Conservation (phyloP, 2,888 invertebrate genomes). For the Dasypogon diadema region DNA sequence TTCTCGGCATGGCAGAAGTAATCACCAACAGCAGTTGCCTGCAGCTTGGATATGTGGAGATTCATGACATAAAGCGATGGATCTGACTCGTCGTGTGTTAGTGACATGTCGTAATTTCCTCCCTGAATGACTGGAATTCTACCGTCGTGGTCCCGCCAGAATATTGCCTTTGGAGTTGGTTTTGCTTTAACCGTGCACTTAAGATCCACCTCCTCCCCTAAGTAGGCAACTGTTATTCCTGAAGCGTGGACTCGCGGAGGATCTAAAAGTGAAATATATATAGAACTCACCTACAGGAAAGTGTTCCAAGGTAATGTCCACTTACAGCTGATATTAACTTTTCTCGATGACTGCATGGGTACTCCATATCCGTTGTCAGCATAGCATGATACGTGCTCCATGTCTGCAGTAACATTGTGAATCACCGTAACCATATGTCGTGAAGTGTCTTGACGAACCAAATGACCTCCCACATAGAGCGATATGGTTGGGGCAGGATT, state of each 20-base stretch:
- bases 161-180: conserved; percentile 83
- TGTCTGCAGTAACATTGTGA: conserved; percentile 85
- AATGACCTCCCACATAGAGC: conserved; percentile 77
- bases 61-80: conserved; percentile 80
- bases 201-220: conserved; percentile 81
- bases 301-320: neutral
- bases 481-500: conserved; percentile 88
- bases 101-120: conserved; percentile 78
- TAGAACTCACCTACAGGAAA: neutral
- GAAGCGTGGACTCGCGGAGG: conserved; percentile 82
- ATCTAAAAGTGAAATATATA: conserved; percentile 70
- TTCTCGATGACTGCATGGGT: conserved; percentile 85
- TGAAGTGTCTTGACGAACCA: conserved; percentile 86
- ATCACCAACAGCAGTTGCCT: conserved; percentile 79
- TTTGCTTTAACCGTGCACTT: conserved; percentile 84
- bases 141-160: conserved; percentile 83
- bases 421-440: conserved; percentile 90
- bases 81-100: conserved; percentile 74
- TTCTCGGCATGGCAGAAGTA: conserved; percentile 90
- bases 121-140: conserved; percentile 82
- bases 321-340: conserved; percentile 86
- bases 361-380: conserved; percentile 90
- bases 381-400: conserved; percentile 88
- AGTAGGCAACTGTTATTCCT: conserved; percentile 81
- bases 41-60: conserved; percentile 79